phyloP scores from a whole-genome alignment of 2,113 vertebrate genomes.

The Porphyrio hochstetteri region DNA sequence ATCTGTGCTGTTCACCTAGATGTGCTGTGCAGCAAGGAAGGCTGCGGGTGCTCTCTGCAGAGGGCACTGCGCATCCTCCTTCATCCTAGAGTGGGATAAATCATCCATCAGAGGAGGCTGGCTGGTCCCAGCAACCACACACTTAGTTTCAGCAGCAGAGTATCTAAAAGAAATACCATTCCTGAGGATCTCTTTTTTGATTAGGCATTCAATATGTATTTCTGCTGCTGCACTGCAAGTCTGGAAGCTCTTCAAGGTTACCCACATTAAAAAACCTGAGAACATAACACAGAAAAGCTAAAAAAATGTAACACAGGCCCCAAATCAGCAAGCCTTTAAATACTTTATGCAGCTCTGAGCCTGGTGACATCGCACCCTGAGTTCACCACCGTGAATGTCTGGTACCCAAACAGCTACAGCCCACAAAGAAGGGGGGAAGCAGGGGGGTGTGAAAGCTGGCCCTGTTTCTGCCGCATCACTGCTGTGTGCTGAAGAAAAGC shows the following conservation, averaged over 20 bases:
- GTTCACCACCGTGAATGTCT: accelerated
- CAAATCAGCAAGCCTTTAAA: background rate
- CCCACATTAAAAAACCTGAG: background rate
- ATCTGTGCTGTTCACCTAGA: background rate
- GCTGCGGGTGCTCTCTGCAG: background rate
- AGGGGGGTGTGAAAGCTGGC: background rate
- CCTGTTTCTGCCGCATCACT: background rate
- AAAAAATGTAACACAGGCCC: background rate
- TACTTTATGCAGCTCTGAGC: background rate
- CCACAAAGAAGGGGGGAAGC: background rate
- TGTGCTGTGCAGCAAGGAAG: background rate
- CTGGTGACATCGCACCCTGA: accelerated
- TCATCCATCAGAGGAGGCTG: background rate
- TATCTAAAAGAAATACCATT: background rate
- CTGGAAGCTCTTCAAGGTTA: slow-evolving; percentile 10
- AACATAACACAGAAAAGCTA: background rate
- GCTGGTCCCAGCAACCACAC: accelerated
- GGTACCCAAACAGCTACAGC: background rate
- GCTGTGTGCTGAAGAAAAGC: background rate
- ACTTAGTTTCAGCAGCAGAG: too few species aligned
- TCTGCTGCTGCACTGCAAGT: background rate
- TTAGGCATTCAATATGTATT: background rate
- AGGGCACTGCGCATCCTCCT: too few species aligned
- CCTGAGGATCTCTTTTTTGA: background rate
- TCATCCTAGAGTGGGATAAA: background rate